These are phyloP conservation scores for Gracilinanus agilis DNA, from an alignment of 2,113 vertebrate species.

Conservation along the genomic window DNA sequence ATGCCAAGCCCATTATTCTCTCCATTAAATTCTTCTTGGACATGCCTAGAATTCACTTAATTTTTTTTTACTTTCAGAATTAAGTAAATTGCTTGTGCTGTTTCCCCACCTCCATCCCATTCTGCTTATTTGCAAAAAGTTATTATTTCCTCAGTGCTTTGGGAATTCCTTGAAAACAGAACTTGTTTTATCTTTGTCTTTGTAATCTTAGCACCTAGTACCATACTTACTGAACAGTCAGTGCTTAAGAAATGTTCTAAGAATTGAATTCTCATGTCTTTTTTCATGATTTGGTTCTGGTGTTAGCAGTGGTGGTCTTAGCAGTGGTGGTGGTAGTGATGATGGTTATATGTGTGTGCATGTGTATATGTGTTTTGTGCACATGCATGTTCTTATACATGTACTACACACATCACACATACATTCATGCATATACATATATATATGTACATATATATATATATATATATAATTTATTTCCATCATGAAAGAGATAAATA, in stretches of 20 bases:
- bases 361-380: background rate
- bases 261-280: background rate
- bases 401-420: no score
- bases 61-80: background rate
- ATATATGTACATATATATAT: background rate
- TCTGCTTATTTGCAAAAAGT: background rate
- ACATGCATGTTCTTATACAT: no score
- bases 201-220: background rate
- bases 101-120: background rate
- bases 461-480: background rate
- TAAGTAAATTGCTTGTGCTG: rapidly evolving
- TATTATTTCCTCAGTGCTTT: background rate
- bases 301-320: no score
- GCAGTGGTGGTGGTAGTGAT: background rate
- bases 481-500: background rate
- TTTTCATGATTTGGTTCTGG: background rate
- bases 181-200: background rate
- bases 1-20: background rate
- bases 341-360: background rate
- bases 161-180: background rate
- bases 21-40: background rate
- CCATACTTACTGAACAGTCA: background rate
- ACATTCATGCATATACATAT: background rate
- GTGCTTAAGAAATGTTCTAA: background rate
- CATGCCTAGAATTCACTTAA: background rate